A percentile compares a stretch with the other conserved stretches of the same genome.
Evolutionary conservation across 2,888 invertebrate species (phyloP).

Genomic region (Tanypteryx hageni): DNA sequence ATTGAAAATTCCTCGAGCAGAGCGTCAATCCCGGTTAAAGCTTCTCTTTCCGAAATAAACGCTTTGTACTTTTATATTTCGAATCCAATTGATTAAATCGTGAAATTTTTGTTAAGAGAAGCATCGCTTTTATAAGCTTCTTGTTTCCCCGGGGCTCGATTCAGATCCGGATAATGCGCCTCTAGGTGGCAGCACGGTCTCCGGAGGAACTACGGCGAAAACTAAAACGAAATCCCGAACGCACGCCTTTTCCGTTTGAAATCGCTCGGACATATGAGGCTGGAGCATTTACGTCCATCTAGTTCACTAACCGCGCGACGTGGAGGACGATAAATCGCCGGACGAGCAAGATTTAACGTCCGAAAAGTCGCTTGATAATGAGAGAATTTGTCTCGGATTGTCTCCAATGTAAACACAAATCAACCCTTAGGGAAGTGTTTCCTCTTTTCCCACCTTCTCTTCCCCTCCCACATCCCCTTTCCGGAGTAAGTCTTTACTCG

Average conservation of each 20-base stretch:
- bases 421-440: background rate
- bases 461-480: background rate
- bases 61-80: too few species aligned
- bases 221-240: background rate
- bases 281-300: background rate
- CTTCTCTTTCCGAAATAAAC: too few species aligned
- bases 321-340: background rate
- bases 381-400: constrained; percentile 24
- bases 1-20: too few species aligned
- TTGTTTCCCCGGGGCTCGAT: too few species aligned
- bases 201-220: too few species aligned
- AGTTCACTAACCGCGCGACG: background rate
- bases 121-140: too few species aligned
- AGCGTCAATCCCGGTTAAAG: too few species aligned
- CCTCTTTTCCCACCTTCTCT: background rate
- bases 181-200: too few species aligned
- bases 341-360: constrained; percentile 8
- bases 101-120: too few species aligned
- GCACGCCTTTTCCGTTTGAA: background rate
- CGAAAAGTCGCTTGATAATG: constrained; percentile 15
- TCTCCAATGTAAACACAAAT: constrained; percentile 28
- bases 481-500: too few species aligned
- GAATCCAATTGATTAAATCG: too few species aligned
- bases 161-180: too few species aligned
- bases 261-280: background rate